Conservation (phyloP, 1,140 invertebrate species). For the Cecropterus lyciades region DNA sequence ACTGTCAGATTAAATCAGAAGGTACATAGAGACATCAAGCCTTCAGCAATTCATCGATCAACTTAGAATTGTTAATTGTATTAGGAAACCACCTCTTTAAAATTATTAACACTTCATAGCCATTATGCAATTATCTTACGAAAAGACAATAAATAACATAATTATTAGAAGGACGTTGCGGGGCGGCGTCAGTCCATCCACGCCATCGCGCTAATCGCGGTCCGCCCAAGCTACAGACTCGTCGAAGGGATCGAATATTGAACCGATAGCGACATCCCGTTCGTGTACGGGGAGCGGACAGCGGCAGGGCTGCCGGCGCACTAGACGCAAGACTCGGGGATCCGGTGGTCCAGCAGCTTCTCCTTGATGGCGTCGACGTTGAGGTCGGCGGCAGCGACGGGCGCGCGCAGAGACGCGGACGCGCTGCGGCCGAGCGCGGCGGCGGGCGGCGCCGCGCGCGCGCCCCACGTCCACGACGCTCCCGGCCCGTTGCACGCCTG, state of each 20-base stretch:
- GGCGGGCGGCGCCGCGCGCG: conserved; percentile 66
- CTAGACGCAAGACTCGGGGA: conserved; percentile 91
- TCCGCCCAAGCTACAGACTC: neutral
- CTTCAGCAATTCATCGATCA: neutral
- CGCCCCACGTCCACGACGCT: conserved; percentile 79
- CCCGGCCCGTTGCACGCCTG: conserved; percentile 76
- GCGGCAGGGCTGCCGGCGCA: neutral
- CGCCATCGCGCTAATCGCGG: neutral
- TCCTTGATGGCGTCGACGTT: conserved; percentile 90
- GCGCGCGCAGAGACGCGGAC: conserved; percentile 58
- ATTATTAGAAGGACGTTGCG: neutral
- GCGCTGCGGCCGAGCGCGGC: conserved; percentile 57
- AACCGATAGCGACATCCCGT: no score
- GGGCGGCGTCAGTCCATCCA: neutral
- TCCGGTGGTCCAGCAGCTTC: conserved; percentile 89
- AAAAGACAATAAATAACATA: neutral
- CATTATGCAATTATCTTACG: neutral
- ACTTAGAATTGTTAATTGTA: neutral
- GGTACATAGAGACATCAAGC: conserved; percentile 17
- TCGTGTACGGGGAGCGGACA: neutral
- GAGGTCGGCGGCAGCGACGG: conserved; percentile 67
- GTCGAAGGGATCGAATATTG: no score
- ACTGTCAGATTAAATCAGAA: conserved; percentile 24
- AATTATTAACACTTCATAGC: no score
- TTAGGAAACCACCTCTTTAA: no score